A percentile compares a stretch with the other conserved stretches of the same genome.
These are phyloP conservation scores for Priocnemis perturbator DNA, from an alignment of 2,888 invertebrate species.

Conservation along the genomic window DNA sequence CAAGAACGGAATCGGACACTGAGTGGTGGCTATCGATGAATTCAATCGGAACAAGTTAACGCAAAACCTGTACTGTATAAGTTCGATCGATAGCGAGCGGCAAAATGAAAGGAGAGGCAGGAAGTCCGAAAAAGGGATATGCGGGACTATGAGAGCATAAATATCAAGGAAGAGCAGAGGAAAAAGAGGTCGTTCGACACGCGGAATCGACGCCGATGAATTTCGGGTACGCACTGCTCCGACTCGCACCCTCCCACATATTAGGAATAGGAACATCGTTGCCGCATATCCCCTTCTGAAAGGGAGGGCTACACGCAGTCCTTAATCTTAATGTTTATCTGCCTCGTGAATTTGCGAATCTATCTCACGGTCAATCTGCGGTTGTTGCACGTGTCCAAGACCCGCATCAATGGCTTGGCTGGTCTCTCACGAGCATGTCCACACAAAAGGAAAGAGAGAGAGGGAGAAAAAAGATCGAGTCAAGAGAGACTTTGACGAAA, in stretches of 20 bases:
- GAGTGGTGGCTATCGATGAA: no score
- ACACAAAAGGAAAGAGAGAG: slow-evolving; percentile 3
- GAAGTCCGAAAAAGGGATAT: slow-evolving; percentile 1
- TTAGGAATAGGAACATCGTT: slow-evolving; percentile 22
- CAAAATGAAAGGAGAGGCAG: neutral
- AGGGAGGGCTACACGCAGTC: neutral
- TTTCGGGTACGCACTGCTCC: slow-evolving; percentile 2
- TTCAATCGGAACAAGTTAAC: no score
- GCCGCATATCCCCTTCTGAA: slow-evolving; percentile 6
- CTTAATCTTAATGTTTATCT: slow-evolving; percentile 20
- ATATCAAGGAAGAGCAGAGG: slow-evolving; percentile 15
- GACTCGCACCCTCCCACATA: slow-evolving; percentile 2
- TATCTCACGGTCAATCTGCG: slow-evolving; percentile 1
- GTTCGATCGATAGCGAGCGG: slow-evolving; percentile 23
- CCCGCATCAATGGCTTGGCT: slow-evolving; percentile 10
- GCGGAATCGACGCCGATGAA: slow-evolving; percentile 8
- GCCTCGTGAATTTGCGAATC: slow-evolving; percentile 8
- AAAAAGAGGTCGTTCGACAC: neutral
- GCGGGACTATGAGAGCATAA: slow-evolving; percentile 23
- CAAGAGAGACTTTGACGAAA: neutral
- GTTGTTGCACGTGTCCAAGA: neutral
- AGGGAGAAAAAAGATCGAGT: neutral
- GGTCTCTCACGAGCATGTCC: slow-evolving; percentile 9
- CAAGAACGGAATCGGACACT: no score
- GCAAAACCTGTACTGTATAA: no score